Evolutionary conservation across 2,888 invertebrate species (phyloP), one percentile per base, ranked within the genome.

Genomic region (Diloba caeruleocephala): DNA sequence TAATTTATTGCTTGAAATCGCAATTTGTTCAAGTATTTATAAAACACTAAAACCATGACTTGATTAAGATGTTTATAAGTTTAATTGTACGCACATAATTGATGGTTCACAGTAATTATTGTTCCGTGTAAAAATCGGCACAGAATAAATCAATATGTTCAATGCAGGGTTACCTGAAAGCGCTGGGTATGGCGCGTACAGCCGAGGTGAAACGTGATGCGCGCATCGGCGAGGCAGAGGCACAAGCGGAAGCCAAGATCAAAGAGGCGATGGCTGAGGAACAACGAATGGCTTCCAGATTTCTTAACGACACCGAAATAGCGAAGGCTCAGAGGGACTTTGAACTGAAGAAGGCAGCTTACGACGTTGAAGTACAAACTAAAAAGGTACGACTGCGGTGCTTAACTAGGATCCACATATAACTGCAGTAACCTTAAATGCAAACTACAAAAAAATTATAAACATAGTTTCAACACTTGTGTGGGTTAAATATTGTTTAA

Each of bases 211-310:
- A 98, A 82, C 94, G 99, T 39, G 99, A 99, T 86, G 99, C 99
- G 0, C 95, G 98, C 50, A 99, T 99, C 71, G 99, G 99, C 8
- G 99, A 99, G 85, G 99, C 99, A 0, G 98, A 99, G 84, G 99
- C 99, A 0, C 96, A 97, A 44, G 96, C 97, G 45, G 99, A 99
- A 82, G 97, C 99, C 0, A 96, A 96, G 78, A 98, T 98, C 74
- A 97, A 98, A 81, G 98, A 99, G 89, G 99, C 99, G 0, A 96
- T 98, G 81, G 99, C 99, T 0, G 99, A 99, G 85, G 98, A 99
- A 87, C 98, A 98, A 85, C 95, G 98, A 38, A 98, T 99, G 98
- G 98, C 98, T 0, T 95, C 98, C 0, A 96, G 98, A 58, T 98
- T 98, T 86, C 92, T 97, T 12, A 99, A 99, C 90, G 99, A 99